Evolutionary conservation across 2,113 vertebrate genomes (phyloP).

Genomic region (Bothrops jararaca): DNA sequence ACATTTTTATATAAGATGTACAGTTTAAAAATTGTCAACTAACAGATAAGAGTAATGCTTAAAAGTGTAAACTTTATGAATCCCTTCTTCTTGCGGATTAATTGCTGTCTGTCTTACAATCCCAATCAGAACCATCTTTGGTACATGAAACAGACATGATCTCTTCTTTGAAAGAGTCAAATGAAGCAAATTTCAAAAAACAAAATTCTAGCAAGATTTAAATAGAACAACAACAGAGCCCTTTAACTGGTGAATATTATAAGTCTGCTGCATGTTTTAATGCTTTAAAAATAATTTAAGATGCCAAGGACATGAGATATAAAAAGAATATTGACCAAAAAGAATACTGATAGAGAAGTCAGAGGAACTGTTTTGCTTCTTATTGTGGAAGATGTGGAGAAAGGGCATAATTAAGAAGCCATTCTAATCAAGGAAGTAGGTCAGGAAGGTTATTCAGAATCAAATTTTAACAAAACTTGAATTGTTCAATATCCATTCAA

Average conservation of each 20-base stretch:
- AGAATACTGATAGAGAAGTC: background rate
- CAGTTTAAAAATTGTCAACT: slow-evolving; percentile 22
- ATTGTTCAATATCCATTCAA: background rate
- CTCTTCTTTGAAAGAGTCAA: background rate
- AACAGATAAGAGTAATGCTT: background rate
- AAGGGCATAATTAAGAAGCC: background rate
- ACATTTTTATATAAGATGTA: background rate
- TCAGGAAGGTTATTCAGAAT: background rate
- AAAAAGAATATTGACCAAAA: background rate
- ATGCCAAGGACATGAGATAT: background rate
- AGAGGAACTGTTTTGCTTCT: background rate
- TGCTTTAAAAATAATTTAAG: background rate
- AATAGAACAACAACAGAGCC: background rate
- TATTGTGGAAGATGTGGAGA: background rate
- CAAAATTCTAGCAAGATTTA: background rate
- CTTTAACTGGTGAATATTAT: background rate
- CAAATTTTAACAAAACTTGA: background rate
- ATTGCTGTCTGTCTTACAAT: slow-evolving; percentile 15
- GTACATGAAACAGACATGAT: background rate
- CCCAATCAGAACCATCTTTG: background rate
- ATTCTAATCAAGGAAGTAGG: background rate
- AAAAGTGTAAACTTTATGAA: slow-evolving; percentile 45
- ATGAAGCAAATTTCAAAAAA: background rate
- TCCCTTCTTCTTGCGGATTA: background rate
- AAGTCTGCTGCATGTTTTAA: background rate